Evolutionary conservation across 2,113 vertebrate genomes (phyloP).

Genomic region (Sigmodon hispidus): DNA sequence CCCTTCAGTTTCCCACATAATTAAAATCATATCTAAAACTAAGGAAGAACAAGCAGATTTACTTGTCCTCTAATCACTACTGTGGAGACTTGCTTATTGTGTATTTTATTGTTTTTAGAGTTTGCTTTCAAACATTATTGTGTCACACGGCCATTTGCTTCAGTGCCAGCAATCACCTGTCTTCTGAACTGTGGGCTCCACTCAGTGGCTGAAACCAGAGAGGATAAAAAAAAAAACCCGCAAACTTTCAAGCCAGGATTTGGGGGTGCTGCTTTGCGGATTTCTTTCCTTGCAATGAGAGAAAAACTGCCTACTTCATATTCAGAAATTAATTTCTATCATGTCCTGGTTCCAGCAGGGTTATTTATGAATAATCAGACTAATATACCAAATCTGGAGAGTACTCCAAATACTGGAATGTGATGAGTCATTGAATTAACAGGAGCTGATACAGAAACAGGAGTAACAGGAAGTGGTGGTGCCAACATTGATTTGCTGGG

Average conservation of each 20-base stretch:
- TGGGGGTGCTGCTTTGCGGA: neutral
- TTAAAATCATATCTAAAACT: conserved; percentile 40
- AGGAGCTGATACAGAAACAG: neutral
- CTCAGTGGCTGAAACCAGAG: conserved; percentile 51
- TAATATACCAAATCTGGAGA: neutral
- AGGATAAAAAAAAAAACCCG: conserved; percentile 2
- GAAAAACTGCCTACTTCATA: conserved; percentile 11
- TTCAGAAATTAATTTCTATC: conserved; percentile 7
- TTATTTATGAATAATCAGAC: conserved; percentile 1
- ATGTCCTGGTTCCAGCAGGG: neutral
- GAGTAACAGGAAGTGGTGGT: neutral
- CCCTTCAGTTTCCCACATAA: neutral
- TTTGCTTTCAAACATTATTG: conserved; percentile 20
- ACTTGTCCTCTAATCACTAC: neutral
- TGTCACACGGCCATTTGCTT: neutral
- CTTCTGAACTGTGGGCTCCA: conserved; percentile 57
- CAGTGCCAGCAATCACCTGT: neutral
- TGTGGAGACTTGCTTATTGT: conserved; percentile 33
- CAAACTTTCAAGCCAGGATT: neutral
- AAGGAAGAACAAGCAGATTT: conserved; percentile 2
- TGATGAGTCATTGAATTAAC: neutral
- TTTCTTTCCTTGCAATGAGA: neutral
- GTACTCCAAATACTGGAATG: neutral
- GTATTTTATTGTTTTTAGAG: conserved; percentile 6
- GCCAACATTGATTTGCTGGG: neutral